These are phyloP conservation scores for Omphaloscelis lunosa DNA, from an alignment of 2,888 invertebrate genomes.

Conservation along the genomic window DNA sequence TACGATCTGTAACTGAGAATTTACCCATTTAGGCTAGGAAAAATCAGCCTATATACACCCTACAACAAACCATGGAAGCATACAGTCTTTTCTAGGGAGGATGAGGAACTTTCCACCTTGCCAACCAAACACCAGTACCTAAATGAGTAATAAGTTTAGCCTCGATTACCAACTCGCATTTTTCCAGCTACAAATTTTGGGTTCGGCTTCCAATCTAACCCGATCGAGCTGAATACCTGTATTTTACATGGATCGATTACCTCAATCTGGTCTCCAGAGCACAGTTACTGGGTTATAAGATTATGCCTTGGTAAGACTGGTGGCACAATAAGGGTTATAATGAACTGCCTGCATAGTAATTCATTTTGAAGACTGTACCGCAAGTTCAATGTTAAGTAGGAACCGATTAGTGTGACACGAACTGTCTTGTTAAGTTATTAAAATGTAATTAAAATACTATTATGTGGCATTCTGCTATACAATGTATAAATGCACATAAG, in stretches of 20 bases:
- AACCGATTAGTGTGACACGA: not conserved
- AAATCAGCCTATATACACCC: not conserved
- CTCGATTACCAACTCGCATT: not conserved
- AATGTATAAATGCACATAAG: not conserved
- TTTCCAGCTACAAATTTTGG: not conserved
- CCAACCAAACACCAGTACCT: not conserved
- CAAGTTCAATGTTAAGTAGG: constrained; percentile 10
- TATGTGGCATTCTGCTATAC: not conserved
- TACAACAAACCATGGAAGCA: not conserved
- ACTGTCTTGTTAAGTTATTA: constrained; percentile 31
- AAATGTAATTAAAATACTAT: constrained; percentile 15
- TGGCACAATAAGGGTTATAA: not conserved
- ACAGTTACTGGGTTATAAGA: not conserved
- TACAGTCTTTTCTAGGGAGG: not conserved
- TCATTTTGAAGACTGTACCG: not conserved
- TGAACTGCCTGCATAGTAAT: not conserved
- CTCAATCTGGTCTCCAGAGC: not conserved
- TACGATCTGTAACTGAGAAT: not conserved
- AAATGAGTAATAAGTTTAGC: not conserved
- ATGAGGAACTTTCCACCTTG: not conserved
- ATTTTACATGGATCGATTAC: not conserved
- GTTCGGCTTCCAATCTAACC: not conserved
- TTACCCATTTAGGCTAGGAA: not conserved
- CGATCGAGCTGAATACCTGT: not conserved
- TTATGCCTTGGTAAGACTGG: too few relatives aligned